Evolutionary conservation across 2,797 vertebrate genomes (phyloP).

Genomic region (Salmo trutta): DNA sequence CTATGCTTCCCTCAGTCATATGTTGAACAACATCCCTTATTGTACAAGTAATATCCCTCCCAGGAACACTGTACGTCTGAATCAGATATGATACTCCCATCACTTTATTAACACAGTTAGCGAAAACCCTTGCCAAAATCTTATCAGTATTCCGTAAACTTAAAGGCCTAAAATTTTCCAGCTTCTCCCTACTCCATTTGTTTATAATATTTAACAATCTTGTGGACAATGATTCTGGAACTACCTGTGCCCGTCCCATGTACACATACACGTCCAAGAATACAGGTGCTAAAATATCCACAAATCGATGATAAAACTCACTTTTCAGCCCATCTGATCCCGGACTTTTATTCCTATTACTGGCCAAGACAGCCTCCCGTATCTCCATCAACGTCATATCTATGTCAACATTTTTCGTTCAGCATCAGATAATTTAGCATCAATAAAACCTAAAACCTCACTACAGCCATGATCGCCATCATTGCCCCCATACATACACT

Average conservation of each 20-base stretch:
- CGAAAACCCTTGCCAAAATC: too few species aligned
- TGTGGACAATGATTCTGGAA: not conserved
- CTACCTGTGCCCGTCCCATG: not conserved
- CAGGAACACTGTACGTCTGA: not conserved
- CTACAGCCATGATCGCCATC: not conserved
- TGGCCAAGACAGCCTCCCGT: too few species aligned
- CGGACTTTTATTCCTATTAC: not conserved
- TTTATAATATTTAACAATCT: not conserved
- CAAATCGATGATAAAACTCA: too few species aligned
- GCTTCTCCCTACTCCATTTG: not conserved
- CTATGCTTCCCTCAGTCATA: too few species aligned
- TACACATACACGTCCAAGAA: not conserved
- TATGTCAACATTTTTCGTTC: not conserved
- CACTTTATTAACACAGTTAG: too few species aligned
- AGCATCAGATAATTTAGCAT: not conserved
- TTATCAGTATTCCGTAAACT: too few species aligned
- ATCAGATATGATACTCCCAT: not conserved
- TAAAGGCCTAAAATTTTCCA: not conserved
- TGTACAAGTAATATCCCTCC: not conserved
- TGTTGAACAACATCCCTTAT: not conserved
- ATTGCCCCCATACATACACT: not conserved
- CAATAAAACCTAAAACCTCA: not conserved
- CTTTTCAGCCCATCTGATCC: not conserved
- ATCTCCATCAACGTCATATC: not conserved
- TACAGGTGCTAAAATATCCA: not conserved